Evolutionary conservation across 2,888 invertebrate genomes (phyloP), one percentile per base, ranked within the genome.

Genomic region (Tridacna gigas): DNA sequence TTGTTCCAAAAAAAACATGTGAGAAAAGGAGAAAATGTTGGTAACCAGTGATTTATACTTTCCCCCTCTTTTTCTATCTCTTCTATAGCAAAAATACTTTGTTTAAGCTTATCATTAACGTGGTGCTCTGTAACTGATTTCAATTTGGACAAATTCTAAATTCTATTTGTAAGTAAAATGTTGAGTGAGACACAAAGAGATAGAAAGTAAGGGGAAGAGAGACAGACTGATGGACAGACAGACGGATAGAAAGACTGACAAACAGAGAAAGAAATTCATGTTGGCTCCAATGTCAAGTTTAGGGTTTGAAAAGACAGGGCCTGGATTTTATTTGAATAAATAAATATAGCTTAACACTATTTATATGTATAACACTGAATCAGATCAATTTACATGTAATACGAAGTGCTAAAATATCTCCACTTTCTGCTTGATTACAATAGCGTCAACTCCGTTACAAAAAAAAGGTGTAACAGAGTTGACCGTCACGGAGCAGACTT

Each of bases 401-500:
- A n/a, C 22, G 25, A n/a, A 22, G n/a, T 22, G 63, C 13, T 3
- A 63, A 0, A 37, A 7, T 37, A 37, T n/a, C 37, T 37, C n/a
- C 20, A 63, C 26, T 28, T 26, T 28, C 37, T 20, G 28, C 67
- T 28, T n/a, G 5, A 13, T 28, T 67, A 37, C 67, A 37, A 28
- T 5, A 67, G 18, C 15, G 67, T 67, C 67, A 26, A 67, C 67
- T 67, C 67, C 67, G 67, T 37, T 65, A 67, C n/a, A 15, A 15
- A 37, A 67, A 67, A 67, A 5, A 9, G 13, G 7, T 37, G 37
- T 37, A 37, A 37, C 37, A 7, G 67, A 28, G 37, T 28, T 67
- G 67, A 67, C 67, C 37, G 45, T 67, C 0, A 37, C 37, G 37
- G 7, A 7, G 37, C 28, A 7, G 67, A 26, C 45, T 1, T 28